Evolutionary conservation across 1,140 invertebrate genomes (phyloP), one percentile per base, ranked within the genome.

Genomic region (Magallana ariakensis): DNA sequence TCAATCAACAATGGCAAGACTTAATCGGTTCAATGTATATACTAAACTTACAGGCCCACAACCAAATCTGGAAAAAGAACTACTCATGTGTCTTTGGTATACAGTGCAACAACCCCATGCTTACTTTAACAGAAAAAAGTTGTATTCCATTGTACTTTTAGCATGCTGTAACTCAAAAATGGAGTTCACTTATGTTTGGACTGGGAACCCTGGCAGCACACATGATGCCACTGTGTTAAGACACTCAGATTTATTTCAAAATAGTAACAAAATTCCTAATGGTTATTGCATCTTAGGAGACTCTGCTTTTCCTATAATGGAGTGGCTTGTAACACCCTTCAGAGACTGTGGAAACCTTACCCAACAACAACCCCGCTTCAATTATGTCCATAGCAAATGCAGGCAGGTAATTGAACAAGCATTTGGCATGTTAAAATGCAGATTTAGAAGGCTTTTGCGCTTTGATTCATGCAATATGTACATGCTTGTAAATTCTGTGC

Each of bases 101-200:
- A 53, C 84, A 57, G 55, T 0, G 75, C 66, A 80, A 26, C 70
- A 16, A 22, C 16, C 66, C 26, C 84, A 57, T 80, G 2, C 70
- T 15, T 85, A 85, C 22, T 80, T 85, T 33, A 85, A 56, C 26
- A 33, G 57, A 46, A 4, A 33, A 57, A n/a, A n/a, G n/a, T n/a
- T n/a, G n/a, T n/a, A n/a, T n/a, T n/a, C n/a, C n/a, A n/a, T n/a
- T 26, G 46, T 85, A 15, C 55, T 85, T 13, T 57, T 85, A 13
- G 84, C 16, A 80, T 80, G 19, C 16, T 85, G 84, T 33, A 85
- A 80, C 5, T 5, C 84, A 22, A 85, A 85, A 53, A 80, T 80
- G 66, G 84, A 85, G 58, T 85, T 85, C 55, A 85, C 66, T 57
- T 85, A 85, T 85, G 70, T 80, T 57, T 85, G 84, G 84, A 85